Base-by-base conservation (phyloP, 1,140 invertebrate species). In the Oreohelix idahoensis region DNA sequence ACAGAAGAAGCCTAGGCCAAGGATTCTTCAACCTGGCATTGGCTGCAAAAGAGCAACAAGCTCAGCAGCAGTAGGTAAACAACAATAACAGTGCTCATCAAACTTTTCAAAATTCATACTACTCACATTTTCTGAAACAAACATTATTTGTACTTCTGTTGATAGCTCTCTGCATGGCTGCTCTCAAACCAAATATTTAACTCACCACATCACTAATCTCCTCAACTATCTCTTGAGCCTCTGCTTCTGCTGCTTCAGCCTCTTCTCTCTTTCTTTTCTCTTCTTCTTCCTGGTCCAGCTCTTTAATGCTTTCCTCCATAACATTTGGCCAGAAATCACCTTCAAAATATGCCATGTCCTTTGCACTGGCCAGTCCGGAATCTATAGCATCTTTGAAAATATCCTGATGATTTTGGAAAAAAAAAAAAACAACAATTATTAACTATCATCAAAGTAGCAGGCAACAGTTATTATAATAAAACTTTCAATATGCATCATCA, bases 321-420 rank as follows among this genome's bases (percentile, higher is more conserved):
- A 99, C 98, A 93, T 99, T 99, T 15, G 99, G 99, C 99, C 99
- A 99, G 93, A 99, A 99, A 93, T 99, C 99, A 69, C 99, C 99
- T 93, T 99, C 98, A 93, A 99, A 99, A 92, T 99, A 99, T 0
- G 99, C 98, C 88, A 99, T 94, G 91, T 99, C 97, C n/a, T 97
- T 97, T 38, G 98, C 97, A 81, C 97, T 98, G 79, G 95, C 95
- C 85, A 99, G 94, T 92, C 97, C 97, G 92, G 99, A 98, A 93
- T 99, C 99, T 95, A 98, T 96, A 10, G 98, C 98, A 96, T 99
- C 98, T 93, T 99, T 99, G 36, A 98, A 94, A 90, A 99, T 99
- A 94, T 99, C 98, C 53, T 58, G 53, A 4, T 4, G 53, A 58
- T 15, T 20, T 15, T n/a, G 26, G 8, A 20, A 58, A 17, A 17